Conservation (phyloP, 2,113 vertebrate genomes). For the Chauna torquata region DNA sequence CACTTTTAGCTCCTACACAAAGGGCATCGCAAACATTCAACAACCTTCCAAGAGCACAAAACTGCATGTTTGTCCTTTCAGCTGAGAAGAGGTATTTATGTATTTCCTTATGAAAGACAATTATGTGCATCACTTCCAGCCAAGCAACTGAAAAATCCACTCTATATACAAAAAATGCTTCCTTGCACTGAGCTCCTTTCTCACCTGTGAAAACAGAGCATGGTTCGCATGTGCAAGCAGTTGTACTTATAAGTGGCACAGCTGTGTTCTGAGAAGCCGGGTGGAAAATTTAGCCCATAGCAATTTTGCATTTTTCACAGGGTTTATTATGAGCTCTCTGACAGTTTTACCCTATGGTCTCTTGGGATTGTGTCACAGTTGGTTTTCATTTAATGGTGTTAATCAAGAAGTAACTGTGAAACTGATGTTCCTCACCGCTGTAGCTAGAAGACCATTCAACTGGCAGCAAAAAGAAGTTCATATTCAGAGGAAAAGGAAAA, state of each 20-base stretch:
- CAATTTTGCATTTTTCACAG: conserved; percentile 60
- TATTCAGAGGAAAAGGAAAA: background rate
- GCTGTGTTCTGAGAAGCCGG: conserved; percentile 53
- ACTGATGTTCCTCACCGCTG: background rate
- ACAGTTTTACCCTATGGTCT: conserved; percentile 37
- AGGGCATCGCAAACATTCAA: background rate
- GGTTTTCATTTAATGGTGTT: conserved; percentile 50
- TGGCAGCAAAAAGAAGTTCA: background rate
- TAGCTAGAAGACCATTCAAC: background rate
- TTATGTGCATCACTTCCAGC: conserved; percentile 3
- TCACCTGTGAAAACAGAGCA: conserved; percentile 58
- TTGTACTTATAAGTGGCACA: conserved; percentile 37
- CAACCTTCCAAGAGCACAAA: background rate
- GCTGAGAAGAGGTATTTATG: background rate
- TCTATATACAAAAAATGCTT: background rate
- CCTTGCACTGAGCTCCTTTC: background rate
- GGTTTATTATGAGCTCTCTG: conserved; percentile 47
- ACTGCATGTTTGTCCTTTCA: background rate
- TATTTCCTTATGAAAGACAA: conserved; percentile 22
- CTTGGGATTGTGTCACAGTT: conserved; percentile 19
- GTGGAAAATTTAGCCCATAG: conserved; percentile 66
- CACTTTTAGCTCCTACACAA: background rate
- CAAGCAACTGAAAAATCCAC: background rate
- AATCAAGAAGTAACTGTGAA: conserved; percentile 57
- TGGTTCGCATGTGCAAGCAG: background rate